Evolutionary conservation across 2,113 vertebrate species (phyloP), one percentile per base, ranked within the genome.

Genomic region (Centropus unirufus): DNA sequence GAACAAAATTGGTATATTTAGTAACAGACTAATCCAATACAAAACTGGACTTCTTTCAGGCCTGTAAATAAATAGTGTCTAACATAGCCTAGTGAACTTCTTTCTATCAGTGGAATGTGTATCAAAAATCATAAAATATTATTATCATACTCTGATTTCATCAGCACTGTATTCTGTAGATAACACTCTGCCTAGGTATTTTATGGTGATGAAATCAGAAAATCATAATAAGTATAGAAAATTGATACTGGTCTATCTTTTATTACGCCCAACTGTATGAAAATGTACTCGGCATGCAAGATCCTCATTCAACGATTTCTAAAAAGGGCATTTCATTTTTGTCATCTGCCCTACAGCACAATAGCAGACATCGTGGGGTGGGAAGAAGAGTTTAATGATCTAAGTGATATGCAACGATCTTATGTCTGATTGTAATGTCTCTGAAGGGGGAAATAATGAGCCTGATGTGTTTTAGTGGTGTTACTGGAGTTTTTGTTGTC

Each of bases 281-380:
- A 59, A 90, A 54, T n/a, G 2, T 24, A 51, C 55, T 85, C 54
- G 55, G 24, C 36, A 23, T 32, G 46, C 49, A 36, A 36, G 36
- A 36, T 36, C 36, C 36, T 36, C 36, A 36, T 36, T 36, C 36
- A 36, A 36, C 36, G 36, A 36, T 36, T 36, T 36, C 36, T 85
- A 76, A 86, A 94, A 95, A 95, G 87, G 89, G 90, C 94, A 80
- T 92, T 79, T 39, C 77, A 82, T 73, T 87, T 81, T 44, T 89
- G 34, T 91, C 29, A 39, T 66, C 49, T 91, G 70, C 54, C 51
- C 79, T 79, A 66, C 10, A 89, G 44, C 29, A 75, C n/a, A 46
- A 47, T 29, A 1, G 8, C 1, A 18, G 20, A 30, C 14, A 0
- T 27, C 29, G 8, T 67, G 44, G 52, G 18, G 1, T 72, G 32